Base-by-base conservation (phyloP, 2,888 invertebrate species). In the Clitarchus hookeri region DNA sequence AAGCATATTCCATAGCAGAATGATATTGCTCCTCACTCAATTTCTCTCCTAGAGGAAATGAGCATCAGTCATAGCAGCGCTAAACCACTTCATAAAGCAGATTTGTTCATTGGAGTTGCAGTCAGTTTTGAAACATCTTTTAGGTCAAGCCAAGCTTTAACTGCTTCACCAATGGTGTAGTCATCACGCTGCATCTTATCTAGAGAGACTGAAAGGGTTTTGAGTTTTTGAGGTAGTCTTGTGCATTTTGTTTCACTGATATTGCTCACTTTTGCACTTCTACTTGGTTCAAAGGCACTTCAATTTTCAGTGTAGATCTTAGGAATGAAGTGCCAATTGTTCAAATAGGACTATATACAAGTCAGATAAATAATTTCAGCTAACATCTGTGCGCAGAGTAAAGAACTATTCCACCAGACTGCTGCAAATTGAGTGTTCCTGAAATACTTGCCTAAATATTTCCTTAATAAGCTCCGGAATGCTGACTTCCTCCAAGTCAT, bases 361-460 rank as follows among this genome's bases (percentile, higher is more conserved):
- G 53, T 84, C 54, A 53, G 84, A 23, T 19, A 19, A 4, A 84
- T 44, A n/a, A n/a, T n/a, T n/a, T n/a, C n/a, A n/a, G n/a, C n/a
- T n/a, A n/a, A n/a, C 53, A 53, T 84, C 54, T 48, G 84, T 84
- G 2, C 48, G 84, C 9, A 48, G 84, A 84, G 53, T 48, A 25
- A 84, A n/a, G 84, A 84, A 48, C 16, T 84, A 0, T 85, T 83
- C 4, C 85, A 25, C 9, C 83, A 26, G 23, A 0, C 36, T 84
- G 83, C 27, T 83, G 85, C 85, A 53, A 85, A 83, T 26, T 53
- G 44, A 48, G 26, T 83, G 48, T 85, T 84, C 27, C 25, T 77
- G 83, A 85, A 85, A 54, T 85, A 85, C 83, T 83, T 85, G 4
- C 44, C 53, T 13, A 85, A 12, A 53, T 85, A 54, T n/a, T 44